Percentiles rank a stretch among this genome's conserved stretches.
Evolutionary conservation across 2,888 invertebrate genomes (phyloP).

Genomic region (Malacosoma neustria): DNA sequence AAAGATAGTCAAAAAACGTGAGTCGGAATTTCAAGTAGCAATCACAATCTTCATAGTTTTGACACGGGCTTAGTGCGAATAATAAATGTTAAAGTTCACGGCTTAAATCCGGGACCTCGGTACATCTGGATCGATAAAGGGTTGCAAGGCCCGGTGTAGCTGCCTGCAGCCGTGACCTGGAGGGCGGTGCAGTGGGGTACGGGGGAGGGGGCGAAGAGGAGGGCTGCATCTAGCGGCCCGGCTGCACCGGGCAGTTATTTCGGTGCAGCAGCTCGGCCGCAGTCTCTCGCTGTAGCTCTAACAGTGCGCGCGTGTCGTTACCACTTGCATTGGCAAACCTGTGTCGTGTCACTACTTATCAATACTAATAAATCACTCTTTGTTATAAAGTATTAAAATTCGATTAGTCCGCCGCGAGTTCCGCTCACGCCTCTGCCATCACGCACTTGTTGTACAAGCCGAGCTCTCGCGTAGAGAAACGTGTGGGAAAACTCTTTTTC

Average conservation of each 20-base stretch:
- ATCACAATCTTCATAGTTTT: too few relatives aligned
- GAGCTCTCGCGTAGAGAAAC: constrained; percentile 64
- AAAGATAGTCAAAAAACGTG: too few relatives aligned
- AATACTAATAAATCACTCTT: not conserved
- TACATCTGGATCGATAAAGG: constrained; percentile 65
- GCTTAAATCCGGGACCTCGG: constrained; percentile 30
- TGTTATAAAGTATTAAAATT: not conserved
- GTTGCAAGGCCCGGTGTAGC: constrained; percentile 32
- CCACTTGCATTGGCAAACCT: constrained; percentile 31
- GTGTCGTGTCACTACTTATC: constrained; percentile 22
- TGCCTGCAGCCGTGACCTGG: constrained; percentile 66
- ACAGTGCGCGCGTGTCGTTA: constrained; percentile 45
- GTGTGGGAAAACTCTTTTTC: constrained; percentile 68
- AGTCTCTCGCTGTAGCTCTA: constrained; percentile 59
- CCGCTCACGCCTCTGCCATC: constrained; percentile 17
- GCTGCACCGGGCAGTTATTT: constrained; percentile 71
- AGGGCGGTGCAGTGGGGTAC: constrained; percentile 21
- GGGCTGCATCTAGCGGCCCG: constrained; percentile 64
- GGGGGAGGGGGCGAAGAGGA: constrained; percentile 20
- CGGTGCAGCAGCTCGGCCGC: constrained; percentile 60
- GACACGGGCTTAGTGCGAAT: not conserved
- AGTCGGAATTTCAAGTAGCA: too few relatives aligned
- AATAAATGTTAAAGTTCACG: constrained; percentile 28
- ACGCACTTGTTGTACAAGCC: constrained; percentile 45
- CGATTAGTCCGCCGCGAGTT: constrained; percentile 9